These are phyloP conservation scores for Polydrusus pterygomalis DNA, from an alignment of 2,888 invertebrate species.

Conservation along the genomic window DNA sequence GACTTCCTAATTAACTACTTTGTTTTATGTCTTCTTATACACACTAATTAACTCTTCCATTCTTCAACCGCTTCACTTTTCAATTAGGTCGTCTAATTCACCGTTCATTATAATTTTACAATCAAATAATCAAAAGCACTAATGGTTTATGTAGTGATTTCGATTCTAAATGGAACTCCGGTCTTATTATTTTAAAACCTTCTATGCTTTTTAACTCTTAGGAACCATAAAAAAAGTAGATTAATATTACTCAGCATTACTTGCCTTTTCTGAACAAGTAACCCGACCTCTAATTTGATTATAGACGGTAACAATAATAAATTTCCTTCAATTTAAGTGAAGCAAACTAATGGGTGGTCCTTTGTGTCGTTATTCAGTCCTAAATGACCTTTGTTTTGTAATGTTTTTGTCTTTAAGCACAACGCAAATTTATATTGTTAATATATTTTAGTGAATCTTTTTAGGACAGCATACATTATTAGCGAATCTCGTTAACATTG, in stretches of 20 bases:
- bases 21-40: constrained; percentile 10
- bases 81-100: constrained; percentile 41
- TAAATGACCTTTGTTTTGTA: constrained; percentile 11
- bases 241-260: constrained; percentile 52
- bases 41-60: constrained; percentile 28
- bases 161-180: constrained; percentile 35
- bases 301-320: constrained; percentile 53
- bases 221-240: constrained; percentile 25
- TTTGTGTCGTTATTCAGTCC: constrained; percentile 20
- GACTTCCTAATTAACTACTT: constrained; percentile 1
- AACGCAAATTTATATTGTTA: too few relatives aligned
- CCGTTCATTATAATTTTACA: constrained; percentile 42
- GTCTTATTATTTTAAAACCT: constrained; percentile 49
- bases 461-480: too few relatives aligned
- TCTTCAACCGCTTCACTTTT: constrained; percentile 40
- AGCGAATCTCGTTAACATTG: too few relatives aligned
- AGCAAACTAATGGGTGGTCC: constrained; percentile 50
- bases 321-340: constrained; percentile 48
- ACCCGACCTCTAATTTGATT: constrained; percentile 53
- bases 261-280: constrained; percentile 44
- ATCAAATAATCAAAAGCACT: constrained; percentile 48
- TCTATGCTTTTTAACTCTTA: constrained; percentile 15
- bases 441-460: too few relatives aligned
- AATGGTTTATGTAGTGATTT: constrained; percentile 39
- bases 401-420: neutral